phyloP scores from a whole-genome alignment of 2,797 vertebrate species.

The Fringilla coelebs region DNA sequence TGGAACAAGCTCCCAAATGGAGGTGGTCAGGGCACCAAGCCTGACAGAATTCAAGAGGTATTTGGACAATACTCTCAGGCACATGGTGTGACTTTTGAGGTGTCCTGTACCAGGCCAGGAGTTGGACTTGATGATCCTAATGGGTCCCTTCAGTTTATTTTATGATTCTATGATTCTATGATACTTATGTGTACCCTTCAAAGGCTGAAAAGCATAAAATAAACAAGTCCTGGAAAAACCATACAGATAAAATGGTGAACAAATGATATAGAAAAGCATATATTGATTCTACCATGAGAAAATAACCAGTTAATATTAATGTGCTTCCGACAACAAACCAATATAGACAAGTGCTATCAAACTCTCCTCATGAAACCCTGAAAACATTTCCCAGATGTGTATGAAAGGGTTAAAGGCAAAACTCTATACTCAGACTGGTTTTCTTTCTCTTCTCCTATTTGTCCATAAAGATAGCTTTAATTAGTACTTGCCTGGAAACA shows the following conservation, averaged over 20 bases:
- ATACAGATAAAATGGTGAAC: neutral
- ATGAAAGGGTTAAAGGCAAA: constrained; percentile 40
- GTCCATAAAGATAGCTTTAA: constrained; percentile 62
- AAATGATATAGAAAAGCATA: neutral
- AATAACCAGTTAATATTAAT: neutral
- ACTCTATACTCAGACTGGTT: neutral
- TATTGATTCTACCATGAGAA: neutral
- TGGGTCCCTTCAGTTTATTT: neutral
- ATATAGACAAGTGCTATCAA: neutral
- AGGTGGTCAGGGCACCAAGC: neutral
- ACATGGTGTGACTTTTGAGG: neutral
- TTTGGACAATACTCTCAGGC: neutral
- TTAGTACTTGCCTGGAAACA: constrained; percentile 47
- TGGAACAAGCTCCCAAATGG: neutral
- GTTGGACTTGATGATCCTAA: neutral
- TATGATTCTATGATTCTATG: neutral
- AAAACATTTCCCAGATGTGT: neutral
- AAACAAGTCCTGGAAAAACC: neutral
- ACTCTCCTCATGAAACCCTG: neutral
- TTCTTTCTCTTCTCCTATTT: constrained; percentile 46
- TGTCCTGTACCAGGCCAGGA: too few relatives aligned
- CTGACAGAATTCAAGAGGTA: neutral
- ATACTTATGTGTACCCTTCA: neutral
- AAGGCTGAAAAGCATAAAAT: neutral
- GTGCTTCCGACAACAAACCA: neutral